Base-by-base conservation (phyloP, 2,888 invertebrate genomes). In the Amiota mariae region DNA sequence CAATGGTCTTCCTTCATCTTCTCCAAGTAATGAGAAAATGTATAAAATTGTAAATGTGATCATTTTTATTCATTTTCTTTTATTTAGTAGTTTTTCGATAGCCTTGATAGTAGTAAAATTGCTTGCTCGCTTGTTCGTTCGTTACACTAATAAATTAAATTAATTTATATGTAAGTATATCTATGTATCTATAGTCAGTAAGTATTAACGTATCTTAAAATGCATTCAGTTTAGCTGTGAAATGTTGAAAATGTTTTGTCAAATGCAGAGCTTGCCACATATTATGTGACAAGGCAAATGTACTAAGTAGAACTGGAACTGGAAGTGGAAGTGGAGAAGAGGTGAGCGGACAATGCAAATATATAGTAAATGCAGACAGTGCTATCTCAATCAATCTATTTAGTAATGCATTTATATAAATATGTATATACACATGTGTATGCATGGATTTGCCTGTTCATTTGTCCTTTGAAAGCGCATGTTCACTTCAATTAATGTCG, bases 401-500 rank as follows among this genome's bases (percentile, higher is more conserved):
- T 36, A 6, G 36, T 6, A 36, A 36, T 36, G 54, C n/a, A n/a
- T 51, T 3, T 51, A n/a, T 51, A n/a, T 51, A n/a, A 1, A n/a
- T 51, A n/a, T 51, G 6, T 51, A n/a, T 51, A n/a, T 51, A n/a
- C 0, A n/a, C 10, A 12, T 51, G 54, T 51, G 18, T 18, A 59
- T 18, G 11, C 59, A 59, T 59, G 20, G 46, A 20, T 24, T 63
- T n/a, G 67, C 24, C 12, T 54, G 67, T 54, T 20, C 36, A 36
- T 51, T 18, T 68, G 67, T 51, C 67, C 13, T 51, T 46, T 54
- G 48, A 54, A 54, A 68, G 67, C 67, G 24, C 67, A 68, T 68
- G 67, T 68, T 68, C 67, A 51, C 67, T 68, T 68, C 67, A 68
- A 51, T 68, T 54, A 68, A 68, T 68, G 67, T 68, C 54, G 67